Evolutionary conservation across 2,113 vertebrate species (phyloP).

Genomic region (Gopherus flavomarginatus): DNA sequence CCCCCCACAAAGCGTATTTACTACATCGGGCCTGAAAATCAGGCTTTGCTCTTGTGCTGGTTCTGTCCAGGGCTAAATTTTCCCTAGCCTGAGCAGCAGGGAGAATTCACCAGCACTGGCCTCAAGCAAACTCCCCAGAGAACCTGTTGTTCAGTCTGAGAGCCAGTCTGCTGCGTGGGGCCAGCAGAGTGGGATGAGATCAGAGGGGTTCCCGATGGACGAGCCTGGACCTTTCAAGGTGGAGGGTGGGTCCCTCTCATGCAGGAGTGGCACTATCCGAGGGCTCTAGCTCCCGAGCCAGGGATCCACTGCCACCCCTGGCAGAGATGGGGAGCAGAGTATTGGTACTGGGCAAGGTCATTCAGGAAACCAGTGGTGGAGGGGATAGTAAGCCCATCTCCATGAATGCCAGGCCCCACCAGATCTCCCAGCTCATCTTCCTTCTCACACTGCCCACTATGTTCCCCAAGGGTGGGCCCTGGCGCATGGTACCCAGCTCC

Average conservation of each 20-base stretch:
- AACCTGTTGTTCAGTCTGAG: background rate
- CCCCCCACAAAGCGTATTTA: background rate
- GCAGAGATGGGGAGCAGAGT: background rate
- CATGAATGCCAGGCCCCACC: background rate
- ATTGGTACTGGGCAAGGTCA: background rate
- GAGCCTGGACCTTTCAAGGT: background rate
- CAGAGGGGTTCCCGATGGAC: too few species aligned
- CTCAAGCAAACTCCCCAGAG: background rate
- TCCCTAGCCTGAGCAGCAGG: background rate
- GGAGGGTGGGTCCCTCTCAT: background rate
- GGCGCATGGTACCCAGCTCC: background rate
- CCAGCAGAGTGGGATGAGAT: background rate
- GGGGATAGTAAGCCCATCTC: background rate
- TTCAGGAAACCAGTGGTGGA: background rate
- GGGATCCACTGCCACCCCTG: too few species aligned
- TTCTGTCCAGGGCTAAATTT: background rate
- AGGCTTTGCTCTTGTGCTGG: background rate
- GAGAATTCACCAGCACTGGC: background rate
- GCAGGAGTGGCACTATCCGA: background rate
- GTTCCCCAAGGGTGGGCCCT: background rate
- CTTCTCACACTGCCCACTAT: background rate
- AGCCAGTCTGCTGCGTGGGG: background rate
- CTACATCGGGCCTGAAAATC: background rate
- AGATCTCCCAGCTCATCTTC: background rate
- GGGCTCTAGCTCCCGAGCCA: background rate